Evolutionary conservation across 2,888 invertebrate species (phyloP).

Genomic region (Drosophila kokeensis): DNA sequence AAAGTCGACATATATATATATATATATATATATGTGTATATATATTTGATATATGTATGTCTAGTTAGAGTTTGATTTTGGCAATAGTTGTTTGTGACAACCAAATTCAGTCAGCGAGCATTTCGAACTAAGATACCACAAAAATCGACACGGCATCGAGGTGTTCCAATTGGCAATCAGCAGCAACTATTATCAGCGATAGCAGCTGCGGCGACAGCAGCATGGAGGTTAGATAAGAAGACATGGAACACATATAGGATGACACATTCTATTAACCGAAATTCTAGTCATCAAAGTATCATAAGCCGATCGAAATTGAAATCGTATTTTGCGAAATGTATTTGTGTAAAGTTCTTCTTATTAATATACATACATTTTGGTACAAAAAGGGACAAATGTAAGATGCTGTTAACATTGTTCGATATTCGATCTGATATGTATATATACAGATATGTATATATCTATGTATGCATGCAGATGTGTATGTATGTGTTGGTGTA

Average conservation of each 20-base stretch:
- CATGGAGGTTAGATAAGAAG: conserved; percentile 47
- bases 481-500: conserved; percentile 19
- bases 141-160: conserved; percentile 25
- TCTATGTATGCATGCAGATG: conserved; percentile 1
- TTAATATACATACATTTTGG: conserved; percentile 32
- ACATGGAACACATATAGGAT: conserved; percentile 15
- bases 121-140: conserved; percentile 45
- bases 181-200: conserved; percentile 51
- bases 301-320: conserved; percentile 29
- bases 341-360: conserved; percentile 49
- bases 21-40: neutral
- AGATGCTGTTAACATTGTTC: conserved; percentile 20
- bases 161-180: conserved; percentile 67
- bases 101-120: conserved; percentile 37
- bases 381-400: conserved; percentile 10
- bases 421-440: conserved; percentile 24
- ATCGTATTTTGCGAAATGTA: conserved; percentile 19
- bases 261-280: conserved; percentile 38
- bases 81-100: conserved; percentile 24
- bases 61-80: neutral
- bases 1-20: neutral
- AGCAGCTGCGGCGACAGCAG: conserved; percentile 18
- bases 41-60: neutral
- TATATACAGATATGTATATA: conserved; percentile 7
- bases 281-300: conserved; percentile 18